phyloP scores from a whole-genome alignment of 2,113 vertebrate species.

The Pteruthius melanotis region DNA sequence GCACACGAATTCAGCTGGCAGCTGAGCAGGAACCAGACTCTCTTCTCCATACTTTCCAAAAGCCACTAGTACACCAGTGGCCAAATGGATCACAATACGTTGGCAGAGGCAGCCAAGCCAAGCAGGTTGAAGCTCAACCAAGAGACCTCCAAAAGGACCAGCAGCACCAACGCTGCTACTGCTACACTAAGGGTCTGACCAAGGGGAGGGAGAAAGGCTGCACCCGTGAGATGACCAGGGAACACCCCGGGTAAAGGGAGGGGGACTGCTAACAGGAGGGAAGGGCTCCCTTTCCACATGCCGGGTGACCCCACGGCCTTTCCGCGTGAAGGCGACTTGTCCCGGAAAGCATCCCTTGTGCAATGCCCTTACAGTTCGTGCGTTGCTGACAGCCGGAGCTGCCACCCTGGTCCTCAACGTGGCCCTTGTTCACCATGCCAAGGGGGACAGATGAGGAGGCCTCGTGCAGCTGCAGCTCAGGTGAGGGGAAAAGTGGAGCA shows the following conservation, averaged over 20 bases:
- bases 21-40: background rate
- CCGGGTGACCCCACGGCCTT: background rate
- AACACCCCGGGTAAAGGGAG: background rate
- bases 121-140: background rate
- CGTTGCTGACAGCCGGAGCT: background rate
- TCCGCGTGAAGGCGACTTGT: background rate
- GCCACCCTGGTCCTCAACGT: background rate
- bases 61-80: background rate
- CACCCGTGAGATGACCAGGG: background rate
- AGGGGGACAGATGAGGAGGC: background rate
- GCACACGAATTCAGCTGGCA: rapidly evolving
- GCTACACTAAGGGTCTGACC: background rate
- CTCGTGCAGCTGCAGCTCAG: background rate
- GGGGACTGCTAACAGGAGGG: background rate
- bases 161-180: background rate
- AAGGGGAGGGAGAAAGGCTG: rapidly evolving
- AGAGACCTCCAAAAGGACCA: background rate
- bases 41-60: background rate
- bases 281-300: background rate
- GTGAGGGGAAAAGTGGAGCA: background rate
- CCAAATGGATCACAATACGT: background rate
- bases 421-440: rapidly evolving
- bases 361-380: background rate
- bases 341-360: background rate
- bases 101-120: background rate